Evolutionary conservation across 2,113 vertebrate genomes (phyloP).

Genomic region (Pycnonotus jocosus): DNA sequence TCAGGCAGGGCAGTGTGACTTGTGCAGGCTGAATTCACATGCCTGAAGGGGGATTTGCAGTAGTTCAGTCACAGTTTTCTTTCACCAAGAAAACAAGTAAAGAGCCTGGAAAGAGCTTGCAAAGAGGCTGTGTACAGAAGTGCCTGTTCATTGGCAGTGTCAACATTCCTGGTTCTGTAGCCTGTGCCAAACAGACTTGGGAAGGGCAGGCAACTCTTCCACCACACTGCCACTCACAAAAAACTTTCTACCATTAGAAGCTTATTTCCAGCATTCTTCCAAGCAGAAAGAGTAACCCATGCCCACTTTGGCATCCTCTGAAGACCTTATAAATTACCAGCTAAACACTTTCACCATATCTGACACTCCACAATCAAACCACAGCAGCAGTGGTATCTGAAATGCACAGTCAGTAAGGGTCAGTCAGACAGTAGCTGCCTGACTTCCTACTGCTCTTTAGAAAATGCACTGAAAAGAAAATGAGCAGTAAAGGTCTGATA

Average conservation of each 20-base stretch:
- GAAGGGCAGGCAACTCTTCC: not conserved
- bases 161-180: not conserved
- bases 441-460: not conserved
- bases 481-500: not conserved
- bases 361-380: not conserved
- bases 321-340: not conserved
- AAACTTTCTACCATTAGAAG: not conserved
- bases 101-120: not conserved
- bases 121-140: not conserved
- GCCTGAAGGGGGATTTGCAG: not conserved
- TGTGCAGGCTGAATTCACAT: not conserved
- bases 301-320: not conserved
- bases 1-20: not conserved
- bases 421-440: not conserved
- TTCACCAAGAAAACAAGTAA: not conserved
- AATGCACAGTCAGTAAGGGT: not conserved
- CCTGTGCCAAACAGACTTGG: not conserved
- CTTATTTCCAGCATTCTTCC: not conserved
- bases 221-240: not conserved
- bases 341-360: not conserved
- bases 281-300: not conserved
- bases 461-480: not conserved
- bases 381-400: not conserved
- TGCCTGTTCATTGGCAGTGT: accelerated
- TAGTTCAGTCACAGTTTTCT: not conserved